These are phyloP conservation scores for Penelope pileata DNA, from an alignment of 2,113 vertebrate genomes.

Conservation along the genomic window DNA sequence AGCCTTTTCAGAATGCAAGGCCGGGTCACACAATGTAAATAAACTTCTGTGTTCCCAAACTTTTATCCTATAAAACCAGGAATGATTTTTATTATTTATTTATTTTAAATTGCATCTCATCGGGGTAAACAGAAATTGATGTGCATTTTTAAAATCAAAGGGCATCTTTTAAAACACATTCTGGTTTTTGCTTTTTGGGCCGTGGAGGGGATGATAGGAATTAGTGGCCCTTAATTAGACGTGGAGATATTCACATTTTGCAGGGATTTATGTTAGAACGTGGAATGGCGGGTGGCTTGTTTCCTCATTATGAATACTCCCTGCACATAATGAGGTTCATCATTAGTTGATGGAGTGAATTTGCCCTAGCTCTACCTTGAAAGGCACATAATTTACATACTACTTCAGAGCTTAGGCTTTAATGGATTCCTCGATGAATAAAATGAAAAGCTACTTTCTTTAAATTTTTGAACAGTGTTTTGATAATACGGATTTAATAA, in stretches of 20 bases:
- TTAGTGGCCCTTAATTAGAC: slow-evolving; percentile 98
- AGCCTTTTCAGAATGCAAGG: slow-evolving; percentile 28
- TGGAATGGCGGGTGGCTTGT: slow-evolving; percentile 89
- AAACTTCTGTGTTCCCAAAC: slow-evolving; percentile 53
- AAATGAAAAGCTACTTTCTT: slow-evolving; percentile 95
- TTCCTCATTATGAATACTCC: slow-evolving; percentile 97
- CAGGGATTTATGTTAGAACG: slow-evolving; percentile 95
- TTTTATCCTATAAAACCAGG: slow-evolving; percentile 46
- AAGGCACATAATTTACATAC: slow-evolving; percentile 97
- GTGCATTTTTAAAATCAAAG: neutral
- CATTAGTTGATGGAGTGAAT: slow-evolving; percentile 99
- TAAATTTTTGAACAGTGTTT: slow-evolving; percentile 91
- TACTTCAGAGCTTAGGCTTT: slow-evolving; percentile 92
- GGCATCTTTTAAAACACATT: slow-evolving; percentile 1
- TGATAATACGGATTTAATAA: slow-evolving; percentile 88
- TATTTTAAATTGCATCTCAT: neutral
- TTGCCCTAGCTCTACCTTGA: slow-evolving; percentile 96
- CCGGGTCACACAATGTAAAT: slow-evolving; percentile 22
- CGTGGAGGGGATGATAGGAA: slow-evolving; percentile 88
- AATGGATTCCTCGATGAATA: slow-evolving; percentile 98
- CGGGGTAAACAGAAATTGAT: slow-evolving; percentile 60
- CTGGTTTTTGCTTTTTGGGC: slow-evolving; percentile 77
- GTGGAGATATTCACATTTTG: slow-evolving; percentile 98
- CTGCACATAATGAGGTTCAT: slow-evolving; percentile 98
- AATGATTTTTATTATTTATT: neutral